A percentile compares a stretch with the other conserved stretches of the same genome.
phyloP scores from a whole-genome alignment of 2,113 vertebrate genomes.

The Cepphus grylle region DNA sequence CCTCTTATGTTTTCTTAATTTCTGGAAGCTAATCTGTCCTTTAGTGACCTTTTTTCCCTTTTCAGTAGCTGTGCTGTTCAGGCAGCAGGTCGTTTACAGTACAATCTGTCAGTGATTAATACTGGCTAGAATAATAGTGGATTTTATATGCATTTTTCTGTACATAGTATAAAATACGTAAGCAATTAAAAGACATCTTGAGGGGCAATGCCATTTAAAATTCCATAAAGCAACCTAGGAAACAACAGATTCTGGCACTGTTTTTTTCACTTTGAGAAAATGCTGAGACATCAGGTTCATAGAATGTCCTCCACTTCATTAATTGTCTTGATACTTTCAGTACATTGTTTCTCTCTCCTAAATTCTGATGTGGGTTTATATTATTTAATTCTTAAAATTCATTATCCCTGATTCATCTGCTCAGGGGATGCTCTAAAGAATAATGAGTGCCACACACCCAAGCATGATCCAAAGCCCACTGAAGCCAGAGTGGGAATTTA shows the following conservation, averaged over 20 bases:
- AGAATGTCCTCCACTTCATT: neutral
- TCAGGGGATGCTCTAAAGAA: neutral
- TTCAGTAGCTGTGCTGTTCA: neutral
- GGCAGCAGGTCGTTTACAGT: neutral
- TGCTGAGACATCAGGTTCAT: neutral
- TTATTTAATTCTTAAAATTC: neutral
- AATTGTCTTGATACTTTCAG: neutral
- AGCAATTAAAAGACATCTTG: neutral
- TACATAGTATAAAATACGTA: neutral
- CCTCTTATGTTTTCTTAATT: neutral
- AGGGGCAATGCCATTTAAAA: neutral
- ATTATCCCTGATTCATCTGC: neutral
- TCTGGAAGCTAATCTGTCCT: neutral
- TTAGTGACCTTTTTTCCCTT: neutral
- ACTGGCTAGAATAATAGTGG: neutral
- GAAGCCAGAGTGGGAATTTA: neutral
- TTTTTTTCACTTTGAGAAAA: neutral
- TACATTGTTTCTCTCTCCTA: neutral
- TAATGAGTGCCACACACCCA: neutral
- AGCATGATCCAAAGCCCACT: neutral
- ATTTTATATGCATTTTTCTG: neutral
- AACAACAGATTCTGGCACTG: neutral
- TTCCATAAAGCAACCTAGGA: neutral
- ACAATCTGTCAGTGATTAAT: neutral
- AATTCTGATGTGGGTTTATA: neutral